Evolutionary conservation across 2,797 vertebrate species (phyloP).

Genomic region (Crocidura indochinensis): DNA sequence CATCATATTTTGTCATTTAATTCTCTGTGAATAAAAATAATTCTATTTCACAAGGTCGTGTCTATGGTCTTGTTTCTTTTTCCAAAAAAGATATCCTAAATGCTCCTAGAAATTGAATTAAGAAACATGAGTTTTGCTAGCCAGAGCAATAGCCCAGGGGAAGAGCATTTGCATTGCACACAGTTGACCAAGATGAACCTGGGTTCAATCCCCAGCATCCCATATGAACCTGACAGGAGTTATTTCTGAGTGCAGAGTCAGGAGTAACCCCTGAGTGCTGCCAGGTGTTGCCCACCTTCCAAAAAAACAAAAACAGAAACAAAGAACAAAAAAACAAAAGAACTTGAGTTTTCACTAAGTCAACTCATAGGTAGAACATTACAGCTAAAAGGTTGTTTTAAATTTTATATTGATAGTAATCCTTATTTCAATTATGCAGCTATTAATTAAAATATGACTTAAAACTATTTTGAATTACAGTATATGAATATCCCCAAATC

Average conservation of each 20-base stretch:
- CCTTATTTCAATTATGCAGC: slow-evolving; percentile 42
- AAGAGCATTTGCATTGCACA: too few species aligned
- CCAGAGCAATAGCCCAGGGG: too few species aligned
- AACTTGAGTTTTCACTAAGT: slow-evolving; percentile 20
- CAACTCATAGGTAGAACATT: background rate
- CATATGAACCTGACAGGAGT: too few species aligned
- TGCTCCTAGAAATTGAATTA: background rate
- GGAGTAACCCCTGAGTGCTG: too few species aligned
- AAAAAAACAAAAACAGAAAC: too few species aligned
- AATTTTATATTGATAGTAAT: slow-evolving; percentile 63
- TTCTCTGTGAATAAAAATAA: background rate
- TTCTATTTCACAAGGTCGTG: background rate
- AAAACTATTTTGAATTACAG: slow-evolving; percentile 42
- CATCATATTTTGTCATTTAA: slow-evolving; percentile 17
- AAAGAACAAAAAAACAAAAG: too few species aligned
- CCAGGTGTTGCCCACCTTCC: too few species aligned
- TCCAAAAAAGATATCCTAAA: background rate
- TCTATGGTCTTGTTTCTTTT: slow-evolving; percentile 17
- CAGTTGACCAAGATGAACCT: too few species aligned
- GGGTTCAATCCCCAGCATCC: too few species aligned
- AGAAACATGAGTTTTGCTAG: slow-evolving; percentile 11
- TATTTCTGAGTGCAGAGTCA: too few species aligned
- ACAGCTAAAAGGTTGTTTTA: slow-evolving; percentile 17
- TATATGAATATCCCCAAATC: background rate
- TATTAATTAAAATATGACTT: slow-evolving; percentile 70